Evolutionary conservation across 2,797 vertebrate species (phyloP), one percentile per base, ranked within the genome.

Genomic region (Macropodus opercularis): DNA sequence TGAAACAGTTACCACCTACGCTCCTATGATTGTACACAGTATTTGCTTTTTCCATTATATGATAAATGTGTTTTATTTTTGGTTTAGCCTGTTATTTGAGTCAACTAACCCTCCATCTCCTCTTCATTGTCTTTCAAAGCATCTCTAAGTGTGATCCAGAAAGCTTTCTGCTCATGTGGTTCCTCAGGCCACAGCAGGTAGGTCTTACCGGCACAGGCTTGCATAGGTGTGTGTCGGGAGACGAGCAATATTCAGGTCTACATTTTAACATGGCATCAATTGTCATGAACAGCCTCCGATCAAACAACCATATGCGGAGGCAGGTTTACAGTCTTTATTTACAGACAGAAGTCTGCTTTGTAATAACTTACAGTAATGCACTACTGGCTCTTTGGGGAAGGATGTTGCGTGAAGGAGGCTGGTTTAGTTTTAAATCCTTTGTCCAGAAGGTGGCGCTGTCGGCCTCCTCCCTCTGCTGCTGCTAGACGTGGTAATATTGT

Each of bases 221-320:
- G 29, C 69, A 61, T 39, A 87, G 43, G 13, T 77, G 67, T 2
- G 65, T 63, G 54, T 78, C 82, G 17, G 75, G 74, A 35, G 80
- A 86, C 36, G 82, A 62, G 3, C 70, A 69, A 58, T 58, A 63
- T 9, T 77, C 59, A 1, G 83, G 81, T 34, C 85, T 76, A 14
- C 85, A 49, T 75, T 88, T 80, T 58, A 87, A 66, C 13, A 87
- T 72, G 36, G 83, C 78, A 0, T 85, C 83, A 3, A n/a, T n/a
- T n/a, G n/a, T n/a, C n/a, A n/a, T n/a, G n/a, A n/a, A n/a, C n/a
- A n/a, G n/a, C n/a, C n/a, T n/a, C n/a, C n/a, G n/a, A n/a, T n/a
- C n/a, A n/a, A n/a, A n/a, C n/a, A n/a, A n/a, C n/a, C n/a, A n/a
- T n/a, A n/a, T n/a, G n/a, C n/a, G n/a, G n/a, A n/a, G n/a, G n/a